phyloP scores from a whole-genome alignment of 2,113 vertebrate species.

The Eulacestoma nigropectus region DNA sequence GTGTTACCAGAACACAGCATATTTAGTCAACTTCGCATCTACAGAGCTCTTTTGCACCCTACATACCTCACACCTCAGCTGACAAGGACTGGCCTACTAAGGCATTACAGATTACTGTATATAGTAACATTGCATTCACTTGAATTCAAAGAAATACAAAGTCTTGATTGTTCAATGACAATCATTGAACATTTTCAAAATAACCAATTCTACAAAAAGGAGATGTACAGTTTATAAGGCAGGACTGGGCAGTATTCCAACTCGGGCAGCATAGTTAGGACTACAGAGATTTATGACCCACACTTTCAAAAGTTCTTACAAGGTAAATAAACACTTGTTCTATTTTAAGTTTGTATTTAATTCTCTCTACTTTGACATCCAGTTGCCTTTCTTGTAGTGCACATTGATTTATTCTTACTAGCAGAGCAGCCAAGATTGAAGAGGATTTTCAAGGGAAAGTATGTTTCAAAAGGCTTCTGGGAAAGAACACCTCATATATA shows the following conservation, averaged over 20 bases:
- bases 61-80: not conserved
- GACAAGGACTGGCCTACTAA: not conserved
- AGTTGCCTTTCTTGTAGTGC: not conserved
- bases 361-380: not conserved
- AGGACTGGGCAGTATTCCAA: not conserved
- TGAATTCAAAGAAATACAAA: not conserved
- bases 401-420: not conserved
- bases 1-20: not conserved
- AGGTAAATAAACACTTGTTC: not conserved
- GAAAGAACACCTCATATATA: not conserved
- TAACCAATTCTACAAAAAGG: not conserved
- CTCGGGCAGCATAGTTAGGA: not conserved
- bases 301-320: not conserved
- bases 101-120: not conserved
- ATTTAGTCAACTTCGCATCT: not conserved
- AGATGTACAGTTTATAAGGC: not conserved
- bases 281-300: not conserved
- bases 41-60: not conserved
- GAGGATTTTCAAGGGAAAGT: not conserved
- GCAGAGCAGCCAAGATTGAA: not conserved
- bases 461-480: not conserved
- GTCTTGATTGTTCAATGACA: not conserved
- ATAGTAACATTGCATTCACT: not conserved
- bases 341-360: not conserved
- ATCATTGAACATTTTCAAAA: not conserved